Evolutionary conservation across 2,113 vertebrate species (phyloP), one percentile per base, ranked within the genome.

Genomic region (Grus americana): DNA sequence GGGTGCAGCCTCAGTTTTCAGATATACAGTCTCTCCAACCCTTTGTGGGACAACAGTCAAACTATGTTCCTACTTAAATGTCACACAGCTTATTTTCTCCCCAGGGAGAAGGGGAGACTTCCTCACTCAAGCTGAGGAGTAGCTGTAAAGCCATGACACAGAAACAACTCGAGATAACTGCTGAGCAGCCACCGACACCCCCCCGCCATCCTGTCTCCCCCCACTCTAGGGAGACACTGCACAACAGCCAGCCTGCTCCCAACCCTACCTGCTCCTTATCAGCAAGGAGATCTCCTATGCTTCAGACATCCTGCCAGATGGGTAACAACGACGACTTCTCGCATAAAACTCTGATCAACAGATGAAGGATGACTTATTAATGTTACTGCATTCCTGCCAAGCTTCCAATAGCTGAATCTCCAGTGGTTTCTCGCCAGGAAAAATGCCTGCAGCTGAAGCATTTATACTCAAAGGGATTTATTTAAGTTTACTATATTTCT

Each of bases 331-430:
- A 90, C 2, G 42, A 71, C 57, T 91, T 84, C 80, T 91, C 80
- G 62, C 18, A 27, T n/a, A 86, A 79, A 94, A 79, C 57, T 62
- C 61, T 44, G 40, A 96, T 73, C 78, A 93, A 59, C 65, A 94
- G 87, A 95, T 79, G 74, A 96, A 88, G 54, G 74, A 90, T 95
- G 70, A 91, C 84, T 96, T 94, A 94, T 78, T 96, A 95, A 95
- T 55, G 59, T 84, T 78, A 74, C 52, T 2, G 1, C 68, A 57
- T 78, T 67, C 83, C 80, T 93, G 91, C 89, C 91, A 96, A 89
- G 84, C 89, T 95, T 89, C 44, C 78, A 95, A 82, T 40, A 94
- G 84, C 81, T 75, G 58, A 87, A 96, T 79, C 81, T 96, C 52
- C 74, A 54, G 79, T 42, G 58, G 54, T 82, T 93, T 76, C 84